Percentiles rank a stretch among this genome's conserved stretches.
Evolutionary conservation across 2,888 invertebrate genomes (phyloP).

Genomic region (Temnothorax ravouxi): DNA sequence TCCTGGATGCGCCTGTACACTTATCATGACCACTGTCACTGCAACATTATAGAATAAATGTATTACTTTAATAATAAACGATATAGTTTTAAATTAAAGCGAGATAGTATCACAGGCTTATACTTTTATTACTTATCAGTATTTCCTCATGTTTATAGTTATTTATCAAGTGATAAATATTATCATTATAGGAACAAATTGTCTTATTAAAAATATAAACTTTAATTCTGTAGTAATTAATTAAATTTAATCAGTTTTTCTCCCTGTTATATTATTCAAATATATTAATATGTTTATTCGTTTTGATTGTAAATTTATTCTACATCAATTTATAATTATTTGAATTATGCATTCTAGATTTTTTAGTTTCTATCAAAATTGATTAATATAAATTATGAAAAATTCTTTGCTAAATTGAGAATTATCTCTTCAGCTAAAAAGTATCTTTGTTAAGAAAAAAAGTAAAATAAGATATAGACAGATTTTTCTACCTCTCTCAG

Average conservation of each 20-base stretch:
- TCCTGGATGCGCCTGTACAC: constrained; percentile 93
- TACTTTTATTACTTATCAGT: not conserved
- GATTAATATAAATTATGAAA: constrained; percentile 76
- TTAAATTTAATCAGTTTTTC: too few relatives aligned
- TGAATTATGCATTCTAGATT: constrained; percentile 54
- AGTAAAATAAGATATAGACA: not conserved
- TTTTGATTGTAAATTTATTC: not conserved
- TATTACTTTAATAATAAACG: constrained; percentile 2
- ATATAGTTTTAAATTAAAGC: not conserved
- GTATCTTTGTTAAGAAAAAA: not conserved
- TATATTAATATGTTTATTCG: too few relatives aligned
- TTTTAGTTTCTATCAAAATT: not conserved
- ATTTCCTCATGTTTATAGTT: not conserved
- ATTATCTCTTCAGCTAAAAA: not conserved
- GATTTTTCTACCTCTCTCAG: not conserved
- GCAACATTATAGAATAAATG: constrained; percentile 76
- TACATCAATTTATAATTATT: constrained; percentile 61
- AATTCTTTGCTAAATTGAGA: constrained; percentile 79
- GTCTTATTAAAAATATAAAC: not conserved
- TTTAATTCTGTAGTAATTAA: not conserved
- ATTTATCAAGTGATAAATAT: not conserved
- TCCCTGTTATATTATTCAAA: too few relatives aligned
- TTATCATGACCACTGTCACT: constrained; percentile 89
- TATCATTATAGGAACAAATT: not conserved
- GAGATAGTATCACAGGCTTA: not conserved